phyloP scores from a whole-genome alignment of 2,888 invertebrate species.

The Conomelus anceps region DNA sequence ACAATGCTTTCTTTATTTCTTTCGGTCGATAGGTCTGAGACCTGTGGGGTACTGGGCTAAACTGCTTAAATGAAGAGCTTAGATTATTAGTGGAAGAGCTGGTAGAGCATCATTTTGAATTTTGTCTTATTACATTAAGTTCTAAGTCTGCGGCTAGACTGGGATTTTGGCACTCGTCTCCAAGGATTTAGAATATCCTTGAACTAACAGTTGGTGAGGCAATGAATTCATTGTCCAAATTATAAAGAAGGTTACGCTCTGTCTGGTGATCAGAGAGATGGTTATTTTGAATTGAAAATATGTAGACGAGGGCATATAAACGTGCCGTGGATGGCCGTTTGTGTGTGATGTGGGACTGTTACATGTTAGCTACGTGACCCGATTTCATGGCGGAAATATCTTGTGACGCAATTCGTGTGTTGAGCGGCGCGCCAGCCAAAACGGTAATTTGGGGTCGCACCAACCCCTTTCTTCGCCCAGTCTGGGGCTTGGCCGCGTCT shows the following conservation, averaged over 20 bases:
- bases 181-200: background rate
- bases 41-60: too few relatives aligned
- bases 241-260: background rate
- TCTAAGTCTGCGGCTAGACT: background rate
- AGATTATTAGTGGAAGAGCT: too few relatives aligned
- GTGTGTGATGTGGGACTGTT: slow-evolving; percentile 14
- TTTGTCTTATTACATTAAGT: too few relatives aligned
- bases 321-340: background rate
- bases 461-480: background rate
- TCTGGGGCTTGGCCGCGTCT: too few relatives aligned
- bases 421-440: background rate
- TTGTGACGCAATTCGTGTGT: background rate
- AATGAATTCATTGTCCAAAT: background rate
- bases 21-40: too few relatives aligned
- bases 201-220: background rate
- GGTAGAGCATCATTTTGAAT: too few relatives aligned
- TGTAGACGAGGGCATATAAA: background rate
- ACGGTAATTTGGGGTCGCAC: background rate
- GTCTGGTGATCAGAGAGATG: background rate
- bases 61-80: too few relatives aligned
- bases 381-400: background rate
- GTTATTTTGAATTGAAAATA: background rate
- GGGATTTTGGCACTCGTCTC: background rate
- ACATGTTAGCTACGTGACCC: slow-evolving; percentile 18
- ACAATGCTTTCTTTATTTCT: too few relatives aligned